phyloP scores from a whole-genome alignment of 2,888 invertebrate genomes.

The Thymelicus sylvestris region DNA sequence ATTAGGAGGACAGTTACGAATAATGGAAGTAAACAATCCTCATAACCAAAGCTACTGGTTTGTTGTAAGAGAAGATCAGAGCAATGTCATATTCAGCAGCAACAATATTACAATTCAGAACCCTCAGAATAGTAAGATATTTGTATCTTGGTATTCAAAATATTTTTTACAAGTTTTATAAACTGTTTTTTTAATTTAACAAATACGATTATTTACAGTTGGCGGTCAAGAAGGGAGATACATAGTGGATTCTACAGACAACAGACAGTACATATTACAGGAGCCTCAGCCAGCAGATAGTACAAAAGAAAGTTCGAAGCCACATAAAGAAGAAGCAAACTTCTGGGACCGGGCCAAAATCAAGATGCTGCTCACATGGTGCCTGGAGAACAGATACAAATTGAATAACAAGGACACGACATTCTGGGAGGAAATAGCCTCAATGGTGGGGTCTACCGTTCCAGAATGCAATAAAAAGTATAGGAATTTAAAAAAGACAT shows the following conservation, averaged over 20 bases:
- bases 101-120: conserved; percentile 74
- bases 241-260: conserved; percentile 62
- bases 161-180: too few species aligned
- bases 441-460: conserved; percentile 59
- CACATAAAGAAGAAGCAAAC: conserved; percentile 56
- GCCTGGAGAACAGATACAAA: conserved; percentile 62
- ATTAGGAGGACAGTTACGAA: neutral
- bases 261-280: conserved; percentile 64
- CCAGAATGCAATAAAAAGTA: conserved; percentile 74
- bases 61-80: conserved; percentile 75
- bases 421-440: conserved; percentile 65
- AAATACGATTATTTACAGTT: conserved; percentile 49
- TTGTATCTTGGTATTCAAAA: too few species aligned
- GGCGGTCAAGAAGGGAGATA: conserved; percentile 66
- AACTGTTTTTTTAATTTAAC: too few species aligned
- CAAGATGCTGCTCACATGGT: conserved; percentile 64
- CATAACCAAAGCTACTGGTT: conserved; percentile 78
- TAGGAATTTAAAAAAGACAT: conserved; percentile 69
- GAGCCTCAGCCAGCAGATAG: conserved; percentile 50
- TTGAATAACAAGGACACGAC: conserved; percentile 58
- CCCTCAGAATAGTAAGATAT: conserved; percentile 52
- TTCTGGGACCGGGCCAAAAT: conserved; percentile 75
- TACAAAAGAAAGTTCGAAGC: conserved; percentile 47
- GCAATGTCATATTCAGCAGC: conserved; percentile 73
- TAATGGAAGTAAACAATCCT: conserved; percentile 66